Evolutionary conservation across 2,113 vertebrate genomes (phyloP), one percentile per base, ranked within the genome.

Genomic region (Manacus vitellinus): DNA sequence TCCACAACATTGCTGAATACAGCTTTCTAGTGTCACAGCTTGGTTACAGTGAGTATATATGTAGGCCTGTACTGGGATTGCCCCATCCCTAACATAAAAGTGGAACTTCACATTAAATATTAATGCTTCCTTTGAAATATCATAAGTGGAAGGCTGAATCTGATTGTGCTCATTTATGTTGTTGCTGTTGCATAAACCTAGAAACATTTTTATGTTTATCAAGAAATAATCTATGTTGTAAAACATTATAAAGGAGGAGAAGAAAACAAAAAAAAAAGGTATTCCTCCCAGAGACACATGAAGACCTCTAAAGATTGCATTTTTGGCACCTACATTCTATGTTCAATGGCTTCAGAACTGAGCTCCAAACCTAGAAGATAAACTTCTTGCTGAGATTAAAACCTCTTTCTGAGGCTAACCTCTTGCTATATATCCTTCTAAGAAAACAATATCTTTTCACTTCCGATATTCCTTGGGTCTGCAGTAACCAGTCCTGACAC

Each of bases 1-100:
- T 99, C 56, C 98, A 98, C 95, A 99, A 97, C 84, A 96, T 99
- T 13, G 98, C 99, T 84, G 99, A 99, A 75, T 97, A 99, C 75
- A 99, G 98, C 96, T 99, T 99, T 72, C 94, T 99, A 30, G 94
- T 98, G 86, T 99, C 99, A 72, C 99, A 99, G 88, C 98, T 98
- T 66, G 99, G 98, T 95, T 99, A 99, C 59, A 82, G 99, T 99
- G 96, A 98, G 99, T 98, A 78, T 65, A 12, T 37, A 4, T 13
- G 28, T 56, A 61, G 10, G 8, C 19, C 30, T 55, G 14, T 19
- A 55, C 28, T 77, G 18, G 18, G 35, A 66, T 77, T 74, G 31
- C 14, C 22, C 14, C 14, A 35, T 41, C 28, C 51, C 31, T 58
- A 46, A n/a, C 7, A 28, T 41, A 65, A 92, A 92, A 95, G 16